These are phyloP conservation scores for Drosophila insularis DNA, from an alignment of 1,140 invertebrate species.

Conservation along the genomic window DNA sequence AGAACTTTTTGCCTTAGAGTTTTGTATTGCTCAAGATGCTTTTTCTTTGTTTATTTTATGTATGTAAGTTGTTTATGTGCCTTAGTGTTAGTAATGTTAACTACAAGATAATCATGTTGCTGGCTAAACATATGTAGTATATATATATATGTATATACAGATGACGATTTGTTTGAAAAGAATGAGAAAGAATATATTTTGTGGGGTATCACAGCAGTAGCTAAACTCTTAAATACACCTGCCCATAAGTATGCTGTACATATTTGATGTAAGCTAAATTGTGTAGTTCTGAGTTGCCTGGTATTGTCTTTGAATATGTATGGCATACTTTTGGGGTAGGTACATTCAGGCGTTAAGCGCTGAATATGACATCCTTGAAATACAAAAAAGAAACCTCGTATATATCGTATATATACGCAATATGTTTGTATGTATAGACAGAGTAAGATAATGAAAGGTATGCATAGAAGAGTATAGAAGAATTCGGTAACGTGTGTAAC, in stretches of 20 bases:
- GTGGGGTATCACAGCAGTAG: not conserved
- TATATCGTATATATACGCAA: constrained; percentile 19
- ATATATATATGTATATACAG: constrained; percentile 20
- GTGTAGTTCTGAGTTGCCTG: no score
- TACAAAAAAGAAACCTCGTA: no score
- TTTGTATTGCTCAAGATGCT: constrained; percentile 34
- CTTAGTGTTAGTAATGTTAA: constrained; percentile 44
- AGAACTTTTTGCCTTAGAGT: constrained; percentile 16
- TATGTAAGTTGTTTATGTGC: constrained; percentile 31
- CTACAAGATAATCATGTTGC: constrained; percentile 76
- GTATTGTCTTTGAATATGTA: no score
- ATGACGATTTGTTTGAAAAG: constrained; percentile 30
- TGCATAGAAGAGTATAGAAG: not conserved
- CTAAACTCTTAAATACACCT: no score
- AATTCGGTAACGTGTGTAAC: constrained; percentile 22
- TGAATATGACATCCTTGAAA: no score
- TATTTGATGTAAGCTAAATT: no score
- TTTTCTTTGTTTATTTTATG: constrained; percentile 2
- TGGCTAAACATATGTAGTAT: constrained; percentile 54
- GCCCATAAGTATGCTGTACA: no score
- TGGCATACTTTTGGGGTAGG: no score
- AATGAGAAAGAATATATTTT: no score
- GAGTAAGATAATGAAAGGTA: constrained; percentile 4
- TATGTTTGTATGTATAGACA: constrained; percentile 20
- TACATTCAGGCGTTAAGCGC: no score